Base-by-base conservation (phyloP, 2,797 vertebrate species). In the Phaenicophaeus curvirostris region DNA sequence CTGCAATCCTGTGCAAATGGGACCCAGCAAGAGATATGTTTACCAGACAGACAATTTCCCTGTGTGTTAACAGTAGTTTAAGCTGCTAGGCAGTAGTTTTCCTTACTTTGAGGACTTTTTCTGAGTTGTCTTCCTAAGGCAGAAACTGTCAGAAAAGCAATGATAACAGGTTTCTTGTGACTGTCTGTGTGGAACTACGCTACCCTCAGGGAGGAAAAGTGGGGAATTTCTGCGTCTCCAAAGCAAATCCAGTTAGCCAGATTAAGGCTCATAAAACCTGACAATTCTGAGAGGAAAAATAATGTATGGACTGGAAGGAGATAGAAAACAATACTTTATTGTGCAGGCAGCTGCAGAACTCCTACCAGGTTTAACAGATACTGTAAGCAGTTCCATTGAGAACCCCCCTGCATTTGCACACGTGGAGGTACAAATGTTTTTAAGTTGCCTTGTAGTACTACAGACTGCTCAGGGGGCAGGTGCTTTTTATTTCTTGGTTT, bases 101-200 rank as follows among this genome's bases (percentile, higher is more conserved):
- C 21, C 84, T 77, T 80, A 63, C 42, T 18, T 65, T 39, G 18
- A 81, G 74, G 91, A 78, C 84, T 91, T 79, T 68, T 54, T 79
- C 57, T 63, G 93, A 93, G 75, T 66, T 95, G 35, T 69, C 87
- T 93, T 93, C 95, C 92, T 93, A 73, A 92, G 92, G 90, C 58
- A 92, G 76, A 51, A 65, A 39, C 95, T 97, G 95, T 96, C 95
- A 96, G 91, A 90, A 85, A 80, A 94, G n/a, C 28, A 11, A 62
- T 77, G 92, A 96, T 89, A 84, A 42, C 46, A 48, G 66, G 75
- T 96, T 96, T 97, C 97, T 96, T 85, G 77, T 92, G 96, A 78
- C 94, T 83, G 46, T 79, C 87, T 95, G 30, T 59, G 61, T 95
- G 97, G 93, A 96, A 90, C 91, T 65, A 61, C 81, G 71, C 75